Percentiles rank a stretch among this genome's conserved stretches.
phyloP scores from a whole-genome alignment of 2,797 vertebrate species.

The Sebastiscus albofasciatus region DNA sequence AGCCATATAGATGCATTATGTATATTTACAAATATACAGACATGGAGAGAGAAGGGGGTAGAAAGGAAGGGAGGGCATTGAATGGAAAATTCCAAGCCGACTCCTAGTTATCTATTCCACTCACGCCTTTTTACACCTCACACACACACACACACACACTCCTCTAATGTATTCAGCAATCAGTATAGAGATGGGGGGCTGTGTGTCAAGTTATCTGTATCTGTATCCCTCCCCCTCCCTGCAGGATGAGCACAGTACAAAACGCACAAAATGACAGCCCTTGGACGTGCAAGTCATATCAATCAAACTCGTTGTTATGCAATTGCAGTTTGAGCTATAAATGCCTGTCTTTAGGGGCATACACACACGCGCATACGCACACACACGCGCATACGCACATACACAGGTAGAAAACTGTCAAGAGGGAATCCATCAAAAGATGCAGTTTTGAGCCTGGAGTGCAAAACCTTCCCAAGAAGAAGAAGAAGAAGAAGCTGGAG shows the following conservation, averaged over 20 bases:
- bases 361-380: not conserved
- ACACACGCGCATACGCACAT: not conserved
- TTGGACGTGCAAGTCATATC: slow-evolving; percentile 63
- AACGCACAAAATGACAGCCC: slow-evolving; percentile 49
- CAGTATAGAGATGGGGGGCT: slow-evolving; percentile 43
- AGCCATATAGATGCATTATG: not conserved
- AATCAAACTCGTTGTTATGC: slow-evolving; percentile 51
- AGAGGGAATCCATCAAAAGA: slow-evolving; percentile 12
- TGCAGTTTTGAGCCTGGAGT: not conserved
- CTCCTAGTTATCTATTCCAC: slow-evolving; percentile 71
- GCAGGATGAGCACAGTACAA: slow-evolving; percentile 35
- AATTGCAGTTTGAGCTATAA: slow-evolving; percentile 7
- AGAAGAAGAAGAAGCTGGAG: not conserved
- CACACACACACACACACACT: slow-evolving; percentile 40
- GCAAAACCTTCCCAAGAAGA: not conserved
- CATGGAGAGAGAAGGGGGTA: not conserved
- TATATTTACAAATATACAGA: slow-evolving; percentile 5
- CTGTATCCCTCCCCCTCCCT: not conserved
- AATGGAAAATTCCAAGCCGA: slow-evolving; percentile 74
- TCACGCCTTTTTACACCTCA: slow-evolving; percentile 69
- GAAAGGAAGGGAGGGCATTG: not conserved
- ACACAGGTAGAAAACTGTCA: slow-evolving; percentile 9
- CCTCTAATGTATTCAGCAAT: slow-evolving; percentile 70
- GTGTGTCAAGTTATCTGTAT: slow-evolving; percentile 54
- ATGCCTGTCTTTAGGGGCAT: not conserved